Evolutionary conservation across 2,113 vertebrate genomes (phyloP).

Genomic region (Laticauda colubrina): DNA sequence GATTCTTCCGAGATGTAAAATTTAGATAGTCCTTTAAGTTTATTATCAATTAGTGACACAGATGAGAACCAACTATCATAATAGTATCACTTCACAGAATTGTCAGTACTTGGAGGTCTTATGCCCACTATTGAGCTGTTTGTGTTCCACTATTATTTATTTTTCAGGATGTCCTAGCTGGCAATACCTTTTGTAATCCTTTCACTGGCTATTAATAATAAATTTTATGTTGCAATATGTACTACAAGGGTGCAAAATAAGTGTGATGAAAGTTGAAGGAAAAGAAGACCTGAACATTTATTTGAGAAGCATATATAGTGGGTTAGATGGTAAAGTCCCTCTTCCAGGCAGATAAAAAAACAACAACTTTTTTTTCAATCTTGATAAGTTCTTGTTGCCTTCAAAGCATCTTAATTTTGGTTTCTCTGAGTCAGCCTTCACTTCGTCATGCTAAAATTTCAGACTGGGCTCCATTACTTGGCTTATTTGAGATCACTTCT

Average conservation of each 20-base stretch:
- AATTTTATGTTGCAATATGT: background rate
- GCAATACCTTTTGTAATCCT: background rate
- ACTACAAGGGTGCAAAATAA: background rate
- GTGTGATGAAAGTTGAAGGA: background rate
- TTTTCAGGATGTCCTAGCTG: background rate
- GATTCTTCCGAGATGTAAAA: background rate
- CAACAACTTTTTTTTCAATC: background rate
- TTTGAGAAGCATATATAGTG: background rate
- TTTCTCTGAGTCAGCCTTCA: background rate
- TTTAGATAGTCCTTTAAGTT: background rate
- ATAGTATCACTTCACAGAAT: background rate
- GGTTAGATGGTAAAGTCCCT: background rate
- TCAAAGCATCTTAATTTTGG: background rate
- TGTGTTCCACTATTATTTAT: background rate
- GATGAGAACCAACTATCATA: background rate
- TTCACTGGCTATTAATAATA: background rate
- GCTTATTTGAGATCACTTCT: background rate
- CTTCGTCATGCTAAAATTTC: background rate
- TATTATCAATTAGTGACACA: background rate
- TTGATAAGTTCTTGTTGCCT: background rate
- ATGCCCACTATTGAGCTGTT: background rate
- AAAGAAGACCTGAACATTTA: background rate
- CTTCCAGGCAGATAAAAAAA: background rate
- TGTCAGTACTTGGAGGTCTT: background rate
- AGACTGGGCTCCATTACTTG: background rate